Conservation (phyloP, 2,113 vertebrate species). For the Microtus richardsoni region DNA sequence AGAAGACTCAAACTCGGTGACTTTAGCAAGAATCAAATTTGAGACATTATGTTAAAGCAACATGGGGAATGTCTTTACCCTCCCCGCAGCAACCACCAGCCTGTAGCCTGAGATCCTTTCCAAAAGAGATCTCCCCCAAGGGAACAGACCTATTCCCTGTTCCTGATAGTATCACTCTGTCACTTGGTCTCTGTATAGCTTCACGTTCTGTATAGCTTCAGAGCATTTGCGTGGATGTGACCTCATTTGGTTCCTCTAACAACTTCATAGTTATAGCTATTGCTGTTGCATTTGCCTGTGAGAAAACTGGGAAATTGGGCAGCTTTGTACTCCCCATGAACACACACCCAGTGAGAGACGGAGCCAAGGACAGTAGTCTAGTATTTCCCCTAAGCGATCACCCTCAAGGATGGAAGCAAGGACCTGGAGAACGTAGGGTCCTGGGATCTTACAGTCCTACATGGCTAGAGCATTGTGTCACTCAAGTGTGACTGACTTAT, state of each 20-base stretch:
- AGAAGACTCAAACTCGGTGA: background rate
- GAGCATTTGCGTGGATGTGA: background rate
- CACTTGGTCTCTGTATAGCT: background rate
- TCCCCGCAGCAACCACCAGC: background rate
- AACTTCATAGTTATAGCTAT: background rate
- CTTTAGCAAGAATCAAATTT: background rate
- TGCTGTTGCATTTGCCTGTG: background rate
- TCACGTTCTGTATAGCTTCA: background rate
- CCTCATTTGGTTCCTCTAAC: background rate
- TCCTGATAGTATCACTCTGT: background rate
- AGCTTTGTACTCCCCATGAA: background rate
- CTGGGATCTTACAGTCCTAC: background rate
- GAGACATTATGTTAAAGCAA: background rate
- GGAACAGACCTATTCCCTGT: background rate
- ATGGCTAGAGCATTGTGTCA: fast-evolving
- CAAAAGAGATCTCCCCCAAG: background rate
- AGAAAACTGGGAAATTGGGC: background rate
- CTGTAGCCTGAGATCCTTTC: background rate
- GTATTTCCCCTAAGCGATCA: background rate
- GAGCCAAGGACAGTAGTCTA: background rate
- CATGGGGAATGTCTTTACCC: background rate
- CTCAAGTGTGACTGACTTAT: background rate
- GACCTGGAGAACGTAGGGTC: background rate
- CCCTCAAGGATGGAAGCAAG: background rate
- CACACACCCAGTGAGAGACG: background rate